A percentile compares a stretch with the other conserved stretches of the same genome.
These are phyloP conservation scores for Lysandra coridon DNA, from an alignment of 2,888 invertebrate genomes.

Conservation along the genomic window DNA sequence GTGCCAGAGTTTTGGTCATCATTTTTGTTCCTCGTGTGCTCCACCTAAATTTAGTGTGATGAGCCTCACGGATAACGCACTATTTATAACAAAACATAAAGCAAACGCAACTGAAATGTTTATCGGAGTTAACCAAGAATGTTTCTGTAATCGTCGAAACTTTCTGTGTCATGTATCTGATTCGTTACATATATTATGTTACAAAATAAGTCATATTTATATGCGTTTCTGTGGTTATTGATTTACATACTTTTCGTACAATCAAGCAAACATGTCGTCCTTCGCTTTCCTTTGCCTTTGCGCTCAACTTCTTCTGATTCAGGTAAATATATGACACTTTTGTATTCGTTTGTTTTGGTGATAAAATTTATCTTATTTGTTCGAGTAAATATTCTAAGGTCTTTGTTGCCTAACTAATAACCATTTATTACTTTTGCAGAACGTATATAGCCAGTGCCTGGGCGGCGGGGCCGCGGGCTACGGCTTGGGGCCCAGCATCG, in stretches of 20 bases:
- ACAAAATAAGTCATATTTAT: conserved; percentile 26
- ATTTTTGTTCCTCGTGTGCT: conserved; percentile 10
- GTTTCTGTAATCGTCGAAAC: conserved; percentile 27
- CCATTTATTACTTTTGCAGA: conserved; percentile 17
- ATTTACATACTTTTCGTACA: neutral
- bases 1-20: conserved; percentile 10
- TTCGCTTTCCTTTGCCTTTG: conserved; percentile 38
- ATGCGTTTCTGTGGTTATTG: neutral
- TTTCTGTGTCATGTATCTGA: conserved; percentile 21
- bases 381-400: neutral
- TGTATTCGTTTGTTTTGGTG: neutral
- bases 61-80: neutral
- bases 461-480: neutral
- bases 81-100: conserved; percentile 24
- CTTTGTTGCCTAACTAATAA: neutral
- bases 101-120: neutral
- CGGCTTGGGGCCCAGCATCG: neutral
- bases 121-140: conserved; percentile 27
- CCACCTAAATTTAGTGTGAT: neutral
- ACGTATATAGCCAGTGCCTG: conserved; percentile 27
- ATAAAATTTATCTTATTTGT: neutral
- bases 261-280: conserved; percentile 36
- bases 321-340: conserved; percentile 36
- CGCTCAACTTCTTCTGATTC: conserved; percentile 39
- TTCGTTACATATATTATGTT: conserved; percentile 5